These are phyloP conservation scores for Napeogenes sylphis DNA, from an alignment of 2,888 invertebrate species.

Conservation along the genomic window DNA sequence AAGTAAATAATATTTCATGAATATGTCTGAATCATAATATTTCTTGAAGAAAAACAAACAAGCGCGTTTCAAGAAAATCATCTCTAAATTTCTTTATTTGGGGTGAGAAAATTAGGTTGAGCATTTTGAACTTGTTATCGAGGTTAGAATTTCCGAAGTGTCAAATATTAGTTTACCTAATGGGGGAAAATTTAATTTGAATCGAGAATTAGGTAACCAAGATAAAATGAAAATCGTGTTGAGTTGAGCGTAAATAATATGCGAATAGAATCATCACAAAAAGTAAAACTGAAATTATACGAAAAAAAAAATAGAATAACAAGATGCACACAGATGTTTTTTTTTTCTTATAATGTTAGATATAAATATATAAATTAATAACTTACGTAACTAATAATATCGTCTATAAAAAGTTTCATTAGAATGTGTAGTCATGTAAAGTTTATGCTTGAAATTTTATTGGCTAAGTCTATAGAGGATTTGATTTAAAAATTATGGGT, in stretches of 20 bases:
- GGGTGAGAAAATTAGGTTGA: slow-evolving; percentile 32
- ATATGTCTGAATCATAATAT: slow-evolving; percentile 7
- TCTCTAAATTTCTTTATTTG: slow-evolving; percentile 30
- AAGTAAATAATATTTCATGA: neutral
- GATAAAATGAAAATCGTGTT: slow-evolving; percentile 23
- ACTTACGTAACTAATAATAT: too few species aligned
- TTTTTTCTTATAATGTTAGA: too few species aligned
- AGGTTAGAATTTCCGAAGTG: slow-evolving; percentile 34
- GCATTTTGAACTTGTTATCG: slow-evolving; percentile 33
- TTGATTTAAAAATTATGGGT: too few species aligned
- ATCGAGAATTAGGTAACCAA: slow-evolving; percentile 25
- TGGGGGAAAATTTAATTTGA: slow-evolving; percentile 34
- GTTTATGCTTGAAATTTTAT: too few species aligned
- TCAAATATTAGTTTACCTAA: slow-evolving; percentile 37
- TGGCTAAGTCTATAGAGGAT: too few species aligned
- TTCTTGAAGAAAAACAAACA: slow-evolving; percentile 22
- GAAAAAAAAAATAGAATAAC: too few species aligned
- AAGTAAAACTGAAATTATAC: too few species aligned
- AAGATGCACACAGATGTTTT: too few species aligned
- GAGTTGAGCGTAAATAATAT: slow-evolving; percentile 11
- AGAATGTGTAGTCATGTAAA: too few species aligned
- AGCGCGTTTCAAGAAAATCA: slow-evolving; percentile 27
- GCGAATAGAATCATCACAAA: too few species aligned
- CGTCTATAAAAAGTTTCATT: too few species aligned
- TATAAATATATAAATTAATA: too few species aligned